A percentile compares a stretch with the other conserved stretches of the same genome.
phyloP scores from a whole-genome alignment of 2,888 invertebrate genomes.

The Stenichneumon culpator region DNA sequence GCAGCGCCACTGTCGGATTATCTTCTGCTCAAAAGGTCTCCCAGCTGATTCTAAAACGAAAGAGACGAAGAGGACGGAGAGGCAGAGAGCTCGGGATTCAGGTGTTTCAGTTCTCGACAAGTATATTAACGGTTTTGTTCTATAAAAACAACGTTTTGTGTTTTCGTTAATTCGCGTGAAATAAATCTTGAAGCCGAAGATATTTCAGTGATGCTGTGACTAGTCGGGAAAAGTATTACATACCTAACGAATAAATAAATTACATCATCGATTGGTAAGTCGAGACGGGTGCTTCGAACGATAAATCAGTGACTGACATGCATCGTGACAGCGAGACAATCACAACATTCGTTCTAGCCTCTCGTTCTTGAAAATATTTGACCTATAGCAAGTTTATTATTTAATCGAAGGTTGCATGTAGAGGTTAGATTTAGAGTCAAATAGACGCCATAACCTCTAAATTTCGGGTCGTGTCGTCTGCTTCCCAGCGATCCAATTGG shows the following conservation, averaged over 20 bases:
- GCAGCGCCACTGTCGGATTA: slow-evolving; percentile 16
- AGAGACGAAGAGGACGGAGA: slow-evolving; percentile 68
- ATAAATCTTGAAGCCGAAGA: slow-evolving; percentile 23
- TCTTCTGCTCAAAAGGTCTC: slow-evolving; percentile 14
- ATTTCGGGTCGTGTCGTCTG: slow-evolving; percentile 55
- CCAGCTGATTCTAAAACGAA: slow-evolving; percentile 41
- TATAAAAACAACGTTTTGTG: slow-evolving; percentile 30
- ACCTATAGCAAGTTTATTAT: neutral
- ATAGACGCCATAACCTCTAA: slow-evolving; percentile 54
- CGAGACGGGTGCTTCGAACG: slow-evolving; percentile 12
- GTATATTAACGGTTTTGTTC: slow-evolving; percentile 9
- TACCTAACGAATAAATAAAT: slow-evolving; percentile 49
- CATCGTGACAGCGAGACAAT: neutral
- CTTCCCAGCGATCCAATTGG: slow-evolving; percentile 19
- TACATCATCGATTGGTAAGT: slow-evolving; percentile 71
- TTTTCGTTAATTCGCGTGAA: slow-evolving; percentile 24
- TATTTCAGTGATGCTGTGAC: slow-evolving; percentile 52
- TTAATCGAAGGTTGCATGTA: neutral
- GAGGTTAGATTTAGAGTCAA: neutral
- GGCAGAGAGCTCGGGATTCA: slow-evolving; percentile 76
- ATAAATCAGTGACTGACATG: slow-evolving; percentile 1
- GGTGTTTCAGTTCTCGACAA: slow-evolving; percentile 77
- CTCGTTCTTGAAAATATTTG: neutral
- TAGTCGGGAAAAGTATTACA: slow-evolving; percentile 34
- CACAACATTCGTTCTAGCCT: neutral